These are phyloP conservation scores for Lasioglossum malachurum DNA, from an alignment of 2,888 invertebrate species.

Conservation along the genomic window DNA sequence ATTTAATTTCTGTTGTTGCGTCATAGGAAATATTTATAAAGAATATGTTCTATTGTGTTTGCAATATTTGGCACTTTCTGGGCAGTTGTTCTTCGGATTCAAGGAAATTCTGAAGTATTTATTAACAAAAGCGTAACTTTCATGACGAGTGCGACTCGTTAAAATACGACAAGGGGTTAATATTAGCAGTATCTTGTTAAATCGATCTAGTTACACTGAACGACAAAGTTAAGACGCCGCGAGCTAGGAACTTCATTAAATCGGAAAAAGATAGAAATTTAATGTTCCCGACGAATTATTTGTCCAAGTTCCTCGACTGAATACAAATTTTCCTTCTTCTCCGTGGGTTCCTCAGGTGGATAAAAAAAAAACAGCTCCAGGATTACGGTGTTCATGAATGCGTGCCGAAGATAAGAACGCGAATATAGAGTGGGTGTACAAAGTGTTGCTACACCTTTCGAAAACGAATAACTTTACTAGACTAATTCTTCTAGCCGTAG, in stretches of 20 bases:
- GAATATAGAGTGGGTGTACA: background rate
- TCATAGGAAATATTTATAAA: no score
- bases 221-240: background rate
- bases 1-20: no score
- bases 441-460: no score
- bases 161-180: no score
- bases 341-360: background rate
- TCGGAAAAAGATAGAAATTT: background rate
- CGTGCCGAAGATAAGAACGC: constrained; percentile 8
- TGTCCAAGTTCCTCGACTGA: background rate
- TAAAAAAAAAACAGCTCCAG: background rate
- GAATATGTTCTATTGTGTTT: no score
- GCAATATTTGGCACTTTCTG: no score
- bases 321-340: background rate
- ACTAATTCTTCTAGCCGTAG: no score
- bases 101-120: no score
- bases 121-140: no score
- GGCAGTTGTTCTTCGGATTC: no score
- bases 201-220: background rate
- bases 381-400: background rate
- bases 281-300: constrained; percentile 12
- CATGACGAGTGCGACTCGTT: no score
- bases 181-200: background rate
- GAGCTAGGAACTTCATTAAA: constrained; percentile 6
- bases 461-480: no score